Conservation (phyloP, 2,113 vertebrate genomes). For the Epinephelus fuscoguttatus region DNA sequence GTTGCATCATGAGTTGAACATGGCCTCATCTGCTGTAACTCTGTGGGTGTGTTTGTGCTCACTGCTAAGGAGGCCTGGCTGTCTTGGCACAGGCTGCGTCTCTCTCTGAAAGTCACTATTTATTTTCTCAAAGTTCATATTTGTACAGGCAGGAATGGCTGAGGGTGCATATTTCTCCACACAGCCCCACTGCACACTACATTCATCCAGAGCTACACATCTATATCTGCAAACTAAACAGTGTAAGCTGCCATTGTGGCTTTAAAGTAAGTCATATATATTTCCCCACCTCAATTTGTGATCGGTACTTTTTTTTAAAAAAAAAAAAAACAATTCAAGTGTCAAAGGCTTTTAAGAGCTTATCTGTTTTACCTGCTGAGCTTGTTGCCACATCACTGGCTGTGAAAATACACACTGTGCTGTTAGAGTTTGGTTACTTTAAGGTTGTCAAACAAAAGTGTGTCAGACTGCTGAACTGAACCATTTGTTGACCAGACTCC, state of each 20-base stretch:
- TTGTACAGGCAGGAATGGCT: slow-evolving; percentile 45
- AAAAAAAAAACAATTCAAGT: not conserved
- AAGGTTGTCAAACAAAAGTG: not conserved
- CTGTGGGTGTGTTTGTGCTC: slow-evolving; percentile 2
- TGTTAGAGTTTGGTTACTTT: not conserved
- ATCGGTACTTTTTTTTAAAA: not conserved
- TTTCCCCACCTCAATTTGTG: not conserved
- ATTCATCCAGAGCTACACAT: not conserved
- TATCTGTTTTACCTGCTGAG: not conserved
- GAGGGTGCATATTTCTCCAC: slow-evolving; percentile 5
- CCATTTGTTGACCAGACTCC: not conserved
- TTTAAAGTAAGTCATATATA: not conserved
- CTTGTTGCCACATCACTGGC: not conserved
- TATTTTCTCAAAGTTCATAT: slow-evolving; percentile 48
- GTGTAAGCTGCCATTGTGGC: not conserved
- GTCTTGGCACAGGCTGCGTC: slow-evolving; percentile 34
- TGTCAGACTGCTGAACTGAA: not conserved
- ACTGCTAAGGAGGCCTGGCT: not conserved
- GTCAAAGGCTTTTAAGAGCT: not conserved
- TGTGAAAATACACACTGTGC: not conserved
- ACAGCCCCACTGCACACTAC: not conserved
- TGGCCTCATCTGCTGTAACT: not conserved
- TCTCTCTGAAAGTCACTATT: slow-evolving; percentile 61
- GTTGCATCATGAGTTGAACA: not conserved
- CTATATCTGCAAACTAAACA: not conserved